These are phyloP conservation scores for Sinodicranocentrus sp. DNA, from an alignment of 2,888 invertebrate species.

Conservation along the genomic window DNA sequence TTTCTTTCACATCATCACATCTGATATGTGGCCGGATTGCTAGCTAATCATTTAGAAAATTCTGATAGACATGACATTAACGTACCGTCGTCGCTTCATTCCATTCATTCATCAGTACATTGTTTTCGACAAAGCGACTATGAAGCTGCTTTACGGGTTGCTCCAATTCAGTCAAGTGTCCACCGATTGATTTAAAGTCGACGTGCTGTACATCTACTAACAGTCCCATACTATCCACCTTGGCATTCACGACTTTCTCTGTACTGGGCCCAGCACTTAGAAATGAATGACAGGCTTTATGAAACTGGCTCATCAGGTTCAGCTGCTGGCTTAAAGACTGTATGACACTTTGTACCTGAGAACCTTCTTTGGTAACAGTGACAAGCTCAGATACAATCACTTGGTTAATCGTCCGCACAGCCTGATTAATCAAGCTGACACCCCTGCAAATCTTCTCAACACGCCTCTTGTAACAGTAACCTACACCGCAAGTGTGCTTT, in stretches of 20 bases:
- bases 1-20: neutral
- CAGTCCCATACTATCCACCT: conserved; percentile 70
- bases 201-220: conserved; percentile 79
- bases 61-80: neutral
- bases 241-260: conserved; percentile 55
- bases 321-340: conserved; percentile 68
- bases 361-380: conserved; percentile 51
- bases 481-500: conserved; percentile 85
- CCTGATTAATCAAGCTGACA: conserved; percentile 39
- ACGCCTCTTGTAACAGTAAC: conserved; percentile 88
- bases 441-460: conserved; percentile 83
- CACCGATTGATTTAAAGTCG: conserved; percentile 80
- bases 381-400: conserved; percentile 61
- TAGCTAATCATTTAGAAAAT: too few relatives aligned
- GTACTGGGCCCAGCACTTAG: conserved; percentile 53
- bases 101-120: conserved; percentile 83
- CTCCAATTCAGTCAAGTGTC: conserved; percentile 82
- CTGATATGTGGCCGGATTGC: too few relatives aligned
- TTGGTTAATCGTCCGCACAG: conserved; percentile 62
- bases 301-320: conserved; percentile 63
- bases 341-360: conserved; percentile 30
- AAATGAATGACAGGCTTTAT: conserved; percentile 70
- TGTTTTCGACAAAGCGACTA: conserved; percentile 82
- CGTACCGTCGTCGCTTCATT: conserved; percentile 81
- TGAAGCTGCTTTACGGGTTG: conserved; percentile 85